Conservation (phyloP, 2,113 vertebrate species). For the Mugil cephalus region DNA sequence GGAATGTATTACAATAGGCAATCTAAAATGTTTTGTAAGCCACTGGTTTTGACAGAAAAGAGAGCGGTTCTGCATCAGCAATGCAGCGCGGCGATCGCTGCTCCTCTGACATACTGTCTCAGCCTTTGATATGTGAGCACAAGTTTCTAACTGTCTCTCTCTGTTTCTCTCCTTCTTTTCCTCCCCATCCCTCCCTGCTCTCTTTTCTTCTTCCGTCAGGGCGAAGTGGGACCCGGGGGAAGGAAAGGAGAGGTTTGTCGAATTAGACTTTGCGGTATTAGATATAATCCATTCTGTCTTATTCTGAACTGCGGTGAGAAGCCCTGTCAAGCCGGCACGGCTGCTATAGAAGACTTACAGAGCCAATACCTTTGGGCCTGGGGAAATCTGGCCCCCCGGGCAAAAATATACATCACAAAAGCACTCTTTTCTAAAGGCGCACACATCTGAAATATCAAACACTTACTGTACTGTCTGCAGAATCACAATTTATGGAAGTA, state of each 20-base stretch:
- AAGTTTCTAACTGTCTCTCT: conserved; percentile 64
- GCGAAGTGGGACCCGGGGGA: conserved; percentile 82
- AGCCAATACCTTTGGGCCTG: conserved; percentile 58
- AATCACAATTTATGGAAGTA: conserved; percentile 51
- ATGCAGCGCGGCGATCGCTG: conserved; percentile 41
- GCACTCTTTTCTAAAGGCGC: conserved; percentile 38
- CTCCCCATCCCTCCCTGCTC: conserved; percentile 23
- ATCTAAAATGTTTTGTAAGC: conserved; percentile 55
- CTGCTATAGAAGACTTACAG: conserved; percentile 58
- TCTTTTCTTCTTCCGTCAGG: conserved; percentile 75
- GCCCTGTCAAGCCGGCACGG: conserved; percentile 57
- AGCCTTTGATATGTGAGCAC: conserved; percentile 68
- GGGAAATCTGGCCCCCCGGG: conserved; percentile 59
- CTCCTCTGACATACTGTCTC: conserved; percentile 61
- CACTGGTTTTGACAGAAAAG: conserved; percentile 24
- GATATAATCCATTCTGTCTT: conserved; percentile 76
- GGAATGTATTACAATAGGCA: conserved; percentile 37
- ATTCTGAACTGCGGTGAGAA: conserved; percentile 59
- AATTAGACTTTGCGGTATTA: conserved; percentile 75
- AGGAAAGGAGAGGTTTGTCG: conserved; percentile 86
- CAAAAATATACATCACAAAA: conserved; percentile 72
- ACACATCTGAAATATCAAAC: conserved; percentile 62
- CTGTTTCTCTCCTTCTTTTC: conserved; percentile 38
- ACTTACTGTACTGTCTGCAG: conserved; percentile 54
- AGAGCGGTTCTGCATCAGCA: conserved; percentile 39